Evolutionary conservation across 2,113 vertebrate genomes (phyloP).

Genomic region (Morone chrysops): DNA sequence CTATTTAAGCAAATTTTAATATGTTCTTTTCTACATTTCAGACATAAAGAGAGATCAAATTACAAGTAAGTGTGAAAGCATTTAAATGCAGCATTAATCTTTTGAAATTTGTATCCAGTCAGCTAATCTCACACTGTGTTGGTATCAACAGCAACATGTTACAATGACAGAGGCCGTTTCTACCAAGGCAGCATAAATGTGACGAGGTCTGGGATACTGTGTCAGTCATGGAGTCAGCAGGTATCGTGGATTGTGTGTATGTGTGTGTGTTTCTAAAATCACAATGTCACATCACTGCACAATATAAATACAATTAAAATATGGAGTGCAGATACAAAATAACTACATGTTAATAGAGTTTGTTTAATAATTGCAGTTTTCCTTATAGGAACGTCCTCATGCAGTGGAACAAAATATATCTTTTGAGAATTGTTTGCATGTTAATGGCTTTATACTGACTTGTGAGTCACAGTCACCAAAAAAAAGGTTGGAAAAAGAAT

Average conservation of each 20-base stretch:
- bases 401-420: neutral
- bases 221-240: slow-evolving; percentile 91
- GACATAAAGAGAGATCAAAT: slow-evolving; percentile 91
- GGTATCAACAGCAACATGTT: slow-evolving; percentile 84
- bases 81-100: neutral
- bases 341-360: neutral
- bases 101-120: neutral
- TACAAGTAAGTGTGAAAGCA: slow-evolving; percentile 90
- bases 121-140: neutral
- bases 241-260: slow-evolving; percentile 68
- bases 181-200: slow-evolving; percentile 87
- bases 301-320: neutral
- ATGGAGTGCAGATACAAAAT: neutral
- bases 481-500: neutral
- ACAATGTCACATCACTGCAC: neutral
- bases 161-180: slow-evolving; percentile 87
- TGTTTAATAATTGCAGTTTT: neutral
- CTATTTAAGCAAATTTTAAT: neutral
- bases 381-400: too few species aligned
- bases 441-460: neutral
- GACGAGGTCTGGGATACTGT: slow-evolving; percentile 87
- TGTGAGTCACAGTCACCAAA: neutral
- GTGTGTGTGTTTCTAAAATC: too few species aligned
- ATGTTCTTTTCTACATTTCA: slow-evolving; percentile 73
- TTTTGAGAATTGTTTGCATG: neutral